phyloP scores from a whole-genome alignment of 2,113 vertebrate species.

The Climacteris rufus region DNA sequence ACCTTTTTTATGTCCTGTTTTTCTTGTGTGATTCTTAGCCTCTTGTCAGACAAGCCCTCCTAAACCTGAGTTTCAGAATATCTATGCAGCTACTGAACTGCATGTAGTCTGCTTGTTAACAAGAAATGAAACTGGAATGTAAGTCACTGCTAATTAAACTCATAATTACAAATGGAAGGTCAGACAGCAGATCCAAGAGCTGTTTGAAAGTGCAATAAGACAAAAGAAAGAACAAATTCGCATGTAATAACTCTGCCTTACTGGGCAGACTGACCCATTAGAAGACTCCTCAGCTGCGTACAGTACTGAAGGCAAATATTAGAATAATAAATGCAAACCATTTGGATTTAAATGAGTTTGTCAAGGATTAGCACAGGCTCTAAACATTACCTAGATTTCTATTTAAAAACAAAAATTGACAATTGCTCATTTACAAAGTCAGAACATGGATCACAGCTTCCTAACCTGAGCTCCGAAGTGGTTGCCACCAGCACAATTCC shows the following conservation, averaged over 20 bases:
- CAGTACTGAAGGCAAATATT: background rate
- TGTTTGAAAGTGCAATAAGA: background rate
- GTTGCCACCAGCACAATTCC: background rate
- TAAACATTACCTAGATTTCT: background rate
- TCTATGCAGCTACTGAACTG: background rate
- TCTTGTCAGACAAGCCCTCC: background rate
- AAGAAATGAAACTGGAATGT: conserved; percentile 35
- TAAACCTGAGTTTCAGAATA: conserved; percentile 1
- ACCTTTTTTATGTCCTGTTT: background rate
- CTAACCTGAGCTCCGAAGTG: background rate
- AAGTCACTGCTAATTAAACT: conserved; percentile 57
- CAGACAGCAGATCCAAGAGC: conserved; percentile 2
- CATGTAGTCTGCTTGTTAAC: conserved; percentile 38
- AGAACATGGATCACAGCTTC: background rate
- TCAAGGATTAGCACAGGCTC: background rate
- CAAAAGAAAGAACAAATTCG: background rate
- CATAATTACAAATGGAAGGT: conserved; percentile 44
- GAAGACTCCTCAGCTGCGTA: background rate
- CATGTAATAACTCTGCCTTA: background rate
- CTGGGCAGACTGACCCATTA: background rate
- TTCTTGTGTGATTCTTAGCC: background rate
- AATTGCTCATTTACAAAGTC: background rate
- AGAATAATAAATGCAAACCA: background rate
- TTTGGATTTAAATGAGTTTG: background rate
- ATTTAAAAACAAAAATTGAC: background rate